phyloP scores from a whole-genome alignment of 2,113 vertebrate genomes.

The Gymnarchus niloticus region DNA sequence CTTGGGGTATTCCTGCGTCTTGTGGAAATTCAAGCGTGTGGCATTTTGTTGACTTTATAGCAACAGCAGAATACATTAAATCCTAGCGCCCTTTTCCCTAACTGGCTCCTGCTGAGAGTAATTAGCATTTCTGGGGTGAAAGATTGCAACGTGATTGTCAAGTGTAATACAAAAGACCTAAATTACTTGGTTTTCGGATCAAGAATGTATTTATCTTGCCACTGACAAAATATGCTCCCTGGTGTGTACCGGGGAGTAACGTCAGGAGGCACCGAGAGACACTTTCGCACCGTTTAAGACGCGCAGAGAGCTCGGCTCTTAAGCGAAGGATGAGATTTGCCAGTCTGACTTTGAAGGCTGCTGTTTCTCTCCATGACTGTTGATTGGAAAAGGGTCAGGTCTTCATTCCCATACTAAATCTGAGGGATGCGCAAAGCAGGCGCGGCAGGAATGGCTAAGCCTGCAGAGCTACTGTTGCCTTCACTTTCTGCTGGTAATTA shows the following conservation, averaged over 20 bases:
- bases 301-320: background rate
- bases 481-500: too few relatives aligned
- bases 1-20: conserved; percentile 36
- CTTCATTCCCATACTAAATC: background rate
- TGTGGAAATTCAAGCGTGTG: conserved; percentile 31
- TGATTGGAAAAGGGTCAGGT: background rate
- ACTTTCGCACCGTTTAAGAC: background rate
- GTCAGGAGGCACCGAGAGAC: background rate
- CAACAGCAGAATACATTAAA: conserved; percentile 47
- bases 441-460: too few relatives aligned
- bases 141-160: conserved; percentile 39
- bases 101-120: conserved; percentile 48
- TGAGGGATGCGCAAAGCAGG: background rate
- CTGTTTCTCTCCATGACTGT: background rate
- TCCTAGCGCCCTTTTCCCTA: conserved; percentile 40
- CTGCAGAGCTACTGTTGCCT: too few relatives aligned
- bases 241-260: background rate
- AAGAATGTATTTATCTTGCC: conserved; percentile 17
- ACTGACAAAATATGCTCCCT: background rate
- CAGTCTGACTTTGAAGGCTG: conserved; percentile 2
- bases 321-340: background rate
- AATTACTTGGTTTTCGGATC: conserved; percentile 26
- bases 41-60: conserved; percentile 45
- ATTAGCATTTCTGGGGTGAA: conserved; percentile 49
- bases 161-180: conserved; percentile 22